These are phyloP conservation scores for Anser brachyrhynchus DNA, from an alignment of 2,113 vertebrate species.

Conservation along the genomic window DNA sequence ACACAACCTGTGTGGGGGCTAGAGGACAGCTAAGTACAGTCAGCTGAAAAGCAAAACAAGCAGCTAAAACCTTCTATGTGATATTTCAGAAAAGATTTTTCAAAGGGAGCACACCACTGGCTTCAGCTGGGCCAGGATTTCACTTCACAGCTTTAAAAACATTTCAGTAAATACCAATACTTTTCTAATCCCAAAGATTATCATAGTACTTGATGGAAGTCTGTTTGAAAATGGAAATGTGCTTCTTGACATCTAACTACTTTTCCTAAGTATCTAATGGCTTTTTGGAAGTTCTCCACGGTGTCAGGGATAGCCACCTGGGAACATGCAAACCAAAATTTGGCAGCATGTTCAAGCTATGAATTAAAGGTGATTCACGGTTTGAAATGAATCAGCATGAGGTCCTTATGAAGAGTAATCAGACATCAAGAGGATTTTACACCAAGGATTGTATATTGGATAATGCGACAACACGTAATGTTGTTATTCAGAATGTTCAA, in stretches of 20 bases:
- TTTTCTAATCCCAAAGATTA: conserved; percentile 15
- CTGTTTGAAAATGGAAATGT: conserved; percentile 42
- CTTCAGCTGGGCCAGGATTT: conserved; percentile 9
- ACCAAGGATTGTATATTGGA: conserved; percentile 65
- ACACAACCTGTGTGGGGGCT: neutral
- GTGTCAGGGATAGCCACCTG: conserved; percentile 74
- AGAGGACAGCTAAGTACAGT: neutral
- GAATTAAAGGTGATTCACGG: conserved; percentile 81
- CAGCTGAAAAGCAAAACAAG: neutral
- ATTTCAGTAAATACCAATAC: neutral
- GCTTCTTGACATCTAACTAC: conserved; percentile 34
- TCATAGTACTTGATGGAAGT: conserved; percentile 26
- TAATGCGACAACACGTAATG: conserved; percentile 75
- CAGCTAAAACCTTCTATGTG: neutral
- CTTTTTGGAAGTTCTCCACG: conserved; percentile 71
- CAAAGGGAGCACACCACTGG: neutral
- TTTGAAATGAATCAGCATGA: conserved; percentile 76
- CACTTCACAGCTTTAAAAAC: neutral
- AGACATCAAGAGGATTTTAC: conserved; percentile 77
- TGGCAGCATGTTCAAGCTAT: conserved; percentile 72
- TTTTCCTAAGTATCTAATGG: conserved; percentile 66
- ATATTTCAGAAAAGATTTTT: neutral
- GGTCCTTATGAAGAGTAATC: conserved; percentile 76
- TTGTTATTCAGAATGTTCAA: conserved; percentile 59
- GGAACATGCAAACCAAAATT: conserved; percentile 71